Evolutionary conservation across 1,140 invertebrate genomes (phyloP), one percentile per base, ranked within the genome.

Genomic region (Cyclina sinensis): DNA sequence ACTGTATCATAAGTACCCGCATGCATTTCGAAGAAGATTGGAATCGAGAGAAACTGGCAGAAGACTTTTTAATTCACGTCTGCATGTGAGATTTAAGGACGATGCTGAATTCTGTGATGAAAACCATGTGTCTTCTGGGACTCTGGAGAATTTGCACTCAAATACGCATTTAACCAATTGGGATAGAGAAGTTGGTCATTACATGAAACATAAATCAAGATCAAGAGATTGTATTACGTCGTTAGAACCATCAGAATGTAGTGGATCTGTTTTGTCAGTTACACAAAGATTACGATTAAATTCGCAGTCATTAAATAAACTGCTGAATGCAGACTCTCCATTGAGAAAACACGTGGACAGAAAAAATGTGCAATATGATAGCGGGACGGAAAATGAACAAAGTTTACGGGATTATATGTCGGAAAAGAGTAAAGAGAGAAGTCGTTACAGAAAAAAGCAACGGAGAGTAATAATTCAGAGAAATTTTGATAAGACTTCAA

Each of bases 181-280:
- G 84, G 73, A 86, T 65, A 12, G 57, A 30, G 84, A 86, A 65
- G 70, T 86, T 46, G 70, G 74, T 18, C 37, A 86, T n/a, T 86
- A 86, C 79, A 48, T 78, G 24, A 79, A 37, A 46, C 73, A 76
- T 12, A 76, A 76, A 27, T 86, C 74, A 48, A 12, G 32, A 21
- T 76, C 57, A 21, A 21, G 30, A 18, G 74, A 86, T 18, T 65
- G 54, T 65, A 12, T 84, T 2, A 84, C 62, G 21, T 73, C 82
- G 14, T 65, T 37, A 30, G 48, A 62, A 16, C 30, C 62, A 14
- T 73, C 82, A 37, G 82, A 84, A 37, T 84, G 68, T 48, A 74
- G 68, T 51, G 35, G 48, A 4, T 84, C 82, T 24, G 82, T 37
- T 46, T 18, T 86, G 54, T 78, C 84, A 18, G 74, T 86, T 14